Evolutionary conservation across 2,113 vertebrate genomes (phyloP).

Genomic region (Erythrocercus mccallii): DNA sequence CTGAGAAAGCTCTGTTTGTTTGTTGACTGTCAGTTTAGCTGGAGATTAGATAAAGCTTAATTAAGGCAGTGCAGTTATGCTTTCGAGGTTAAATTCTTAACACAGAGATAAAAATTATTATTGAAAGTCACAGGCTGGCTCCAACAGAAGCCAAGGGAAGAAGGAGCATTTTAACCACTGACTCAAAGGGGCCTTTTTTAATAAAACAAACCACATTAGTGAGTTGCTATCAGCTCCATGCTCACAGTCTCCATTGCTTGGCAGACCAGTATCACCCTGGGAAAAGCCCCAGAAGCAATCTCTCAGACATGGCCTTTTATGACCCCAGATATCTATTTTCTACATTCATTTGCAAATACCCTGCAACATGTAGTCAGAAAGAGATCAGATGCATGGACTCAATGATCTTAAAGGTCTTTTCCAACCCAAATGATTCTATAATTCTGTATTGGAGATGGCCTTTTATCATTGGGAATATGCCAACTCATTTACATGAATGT

Average conservation of each 20-base stretch:
- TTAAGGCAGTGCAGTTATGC: neutral
- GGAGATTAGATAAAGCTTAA: slow-evolving; percentile 4
- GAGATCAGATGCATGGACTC: neutral
- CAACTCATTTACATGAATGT: neutral
- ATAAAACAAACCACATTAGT: neutral
- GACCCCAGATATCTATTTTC: neutral
- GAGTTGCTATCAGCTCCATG: neutral
- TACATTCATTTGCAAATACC: neutral
- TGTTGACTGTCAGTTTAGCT: neutral
- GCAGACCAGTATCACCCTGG: neutral
- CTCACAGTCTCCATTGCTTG: neutral
- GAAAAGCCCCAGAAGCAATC: neutral
- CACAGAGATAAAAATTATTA: neutral
- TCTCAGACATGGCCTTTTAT: neutral
- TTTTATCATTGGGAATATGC: neutral
- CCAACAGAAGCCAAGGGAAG: neutral
- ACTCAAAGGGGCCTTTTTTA: neutral
- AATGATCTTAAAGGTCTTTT: neutral
- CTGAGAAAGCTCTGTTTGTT: neutral
- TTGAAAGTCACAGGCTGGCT: neutral
- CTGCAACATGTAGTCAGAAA: neutral
- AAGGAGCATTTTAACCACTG: neutral
- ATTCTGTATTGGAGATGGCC: neutral
- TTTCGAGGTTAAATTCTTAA: neutral
- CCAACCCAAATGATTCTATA: neutral